A percentile compares a stretch with the other conserved stretches of the same genome.
phyloP scores from a whole-genome alignment of 2,797 vertebrate species.

The Dryobates pubescens region DNA sequence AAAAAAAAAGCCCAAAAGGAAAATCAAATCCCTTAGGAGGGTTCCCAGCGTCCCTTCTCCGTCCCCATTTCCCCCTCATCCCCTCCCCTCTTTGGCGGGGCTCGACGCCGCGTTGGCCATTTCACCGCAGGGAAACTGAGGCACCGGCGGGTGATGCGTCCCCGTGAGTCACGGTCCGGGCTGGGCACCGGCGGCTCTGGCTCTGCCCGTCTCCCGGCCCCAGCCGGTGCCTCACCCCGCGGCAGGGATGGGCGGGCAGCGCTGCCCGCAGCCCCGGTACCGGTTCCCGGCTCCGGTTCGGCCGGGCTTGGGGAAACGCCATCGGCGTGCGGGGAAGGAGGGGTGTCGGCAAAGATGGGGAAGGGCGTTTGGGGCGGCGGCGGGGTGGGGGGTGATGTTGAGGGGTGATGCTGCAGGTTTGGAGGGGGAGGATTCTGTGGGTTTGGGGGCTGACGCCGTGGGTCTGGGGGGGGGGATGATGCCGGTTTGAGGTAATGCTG shows the following conservation, averaged over 20 bases:
- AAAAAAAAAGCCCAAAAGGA: neutral
- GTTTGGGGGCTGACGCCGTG: neutral
- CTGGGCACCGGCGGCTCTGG: constrained; percentile 38
- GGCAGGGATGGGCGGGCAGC: neutral
- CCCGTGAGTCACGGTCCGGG: constrained; percentile 56
- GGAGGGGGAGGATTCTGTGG: neutral
- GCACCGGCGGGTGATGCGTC: constrained; percentile 68
- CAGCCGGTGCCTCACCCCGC: constrained; percentile 51
- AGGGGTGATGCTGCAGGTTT: neutral
- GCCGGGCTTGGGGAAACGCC: neutral
- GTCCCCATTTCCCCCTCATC: too few species aligned
- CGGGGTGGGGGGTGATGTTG: neutral
- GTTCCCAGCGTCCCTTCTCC: neutral
- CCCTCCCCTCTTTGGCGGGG: constrained; percentile 15
- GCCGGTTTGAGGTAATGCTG: too few species aligned
- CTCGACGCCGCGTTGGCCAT: constrained; percentile 53
- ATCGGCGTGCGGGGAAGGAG: neutral
- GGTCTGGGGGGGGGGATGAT: neutral
- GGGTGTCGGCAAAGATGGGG: neutral
- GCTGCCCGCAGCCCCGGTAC: neutral
- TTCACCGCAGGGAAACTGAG: constrained; percentile 83
- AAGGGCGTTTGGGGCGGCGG: neutral
- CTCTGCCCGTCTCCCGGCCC: constrained; percentile 31
- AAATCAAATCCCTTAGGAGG: neutral
- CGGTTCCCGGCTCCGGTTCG: neutral